Conservation (phyloP, 2,888 invertebrate species). For the Cheiracanthium punctorium region DNA sequence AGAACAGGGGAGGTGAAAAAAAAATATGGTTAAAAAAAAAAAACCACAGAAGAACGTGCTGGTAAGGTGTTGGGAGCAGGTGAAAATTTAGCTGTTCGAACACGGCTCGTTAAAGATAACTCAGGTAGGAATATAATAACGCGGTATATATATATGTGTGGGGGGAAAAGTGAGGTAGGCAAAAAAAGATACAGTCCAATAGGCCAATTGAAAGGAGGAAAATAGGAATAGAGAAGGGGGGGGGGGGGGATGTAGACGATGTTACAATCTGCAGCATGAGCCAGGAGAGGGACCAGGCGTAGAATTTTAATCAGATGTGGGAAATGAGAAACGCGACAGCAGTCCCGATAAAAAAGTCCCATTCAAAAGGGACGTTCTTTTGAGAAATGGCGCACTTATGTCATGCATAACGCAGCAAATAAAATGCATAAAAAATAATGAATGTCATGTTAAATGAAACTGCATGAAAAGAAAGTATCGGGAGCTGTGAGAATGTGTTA, state of each 20-base stretch:
- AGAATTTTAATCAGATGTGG: background rate
- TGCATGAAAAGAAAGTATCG: no score
- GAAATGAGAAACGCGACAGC: background rate
- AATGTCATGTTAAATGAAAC: no score
- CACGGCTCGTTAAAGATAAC: background rate
- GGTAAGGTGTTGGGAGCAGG: background rate
- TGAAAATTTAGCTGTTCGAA: slow-evolving; percentile 17
- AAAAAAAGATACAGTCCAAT: no score
- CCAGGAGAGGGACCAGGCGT: background rate
- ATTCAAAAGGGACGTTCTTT: background rate
- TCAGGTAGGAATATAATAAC: background rate
- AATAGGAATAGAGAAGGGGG: background rate
- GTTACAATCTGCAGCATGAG: background rate
- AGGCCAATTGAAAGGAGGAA: background rate
- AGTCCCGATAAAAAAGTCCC: no score
- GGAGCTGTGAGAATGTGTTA: no score
- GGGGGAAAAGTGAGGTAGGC: no score
- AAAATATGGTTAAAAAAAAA: no score
- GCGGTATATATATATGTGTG: no score
- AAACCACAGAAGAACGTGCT: background rate
- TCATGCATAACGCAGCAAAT: no score
- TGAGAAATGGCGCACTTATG: background rate
- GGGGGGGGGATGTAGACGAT: no score
- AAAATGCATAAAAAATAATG: no score
- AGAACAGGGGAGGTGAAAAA: background rate